These are phyloP conservation scores for Hestina assimilis DNA, from an alignment of 1,140 invertebrate species.

Conservation along the genomic window DNA sequence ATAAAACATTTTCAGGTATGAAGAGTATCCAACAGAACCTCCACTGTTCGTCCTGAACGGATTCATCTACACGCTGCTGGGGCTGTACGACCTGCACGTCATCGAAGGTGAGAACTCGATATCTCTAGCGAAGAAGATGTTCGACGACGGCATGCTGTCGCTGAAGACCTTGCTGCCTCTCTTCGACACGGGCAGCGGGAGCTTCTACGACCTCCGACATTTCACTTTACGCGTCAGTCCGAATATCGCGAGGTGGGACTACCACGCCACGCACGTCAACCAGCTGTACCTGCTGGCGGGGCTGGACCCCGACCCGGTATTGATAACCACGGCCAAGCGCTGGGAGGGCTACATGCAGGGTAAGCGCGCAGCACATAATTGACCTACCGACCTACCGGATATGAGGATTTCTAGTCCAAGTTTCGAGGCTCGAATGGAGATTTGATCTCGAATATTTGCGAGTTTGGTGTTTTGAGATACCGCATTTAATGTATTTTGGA, in stretches of 20 bases:
- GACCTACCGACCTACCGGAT: no score
- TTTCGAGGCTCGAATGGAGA: background rate
- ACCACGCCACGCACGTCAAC: slow-evolving; percentile 98
- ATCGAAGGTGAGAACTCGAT: slow-evolving; percentile 80
- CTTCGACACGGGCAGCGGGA: slow-evolving; percentile 97
- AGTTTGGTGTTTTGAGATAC: no score
- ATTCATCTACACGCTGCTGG: slow-evolving; percentile 98
- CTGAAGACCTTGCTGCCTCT: slow-evolving; percentile 94
- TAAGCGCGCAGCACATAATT: slow-evolving; percentile 95
- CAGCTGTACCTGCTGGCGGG: slow-evolving; percentile 94
- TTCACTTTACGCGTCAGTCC: slow-evolving; percentile 93
- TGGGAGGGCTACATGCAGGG: slow-evolving; percentile 98
- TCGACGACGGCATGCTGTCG: slow-evolving; percentile 91
- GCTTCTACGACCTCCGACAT: slow-evolving; percentile 97
- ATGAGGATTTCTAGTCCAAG: background rate
- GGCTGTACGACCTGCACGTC: slow-evolving; percentile 93
- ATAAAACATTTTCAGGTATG: slow-evolving; percentile 85
- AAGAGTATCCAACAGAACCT: slow-evolving; percentile 98
- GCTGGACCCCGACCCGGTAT: slow-evolving; percentile 90
- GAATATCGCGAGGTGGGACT: slow-evolving; percentile 97
- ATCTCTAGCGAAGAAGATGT: slow-evolving; percentile 87
- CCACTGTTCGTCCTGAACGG: slow-evolving; percentile 98
- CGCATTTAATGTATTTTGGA: no score
- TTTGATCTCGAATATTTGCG: no score
- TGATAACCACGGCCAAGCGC: slow-evolving; percentile 91